A percentile compares a stretch with the other conserved stretches of the same genome.
These are phyloP conservation scores for Hybognathus amarus DNA, from an alignment of 2,797 vertebrate species.

Conservation along the genomic window DNA sequence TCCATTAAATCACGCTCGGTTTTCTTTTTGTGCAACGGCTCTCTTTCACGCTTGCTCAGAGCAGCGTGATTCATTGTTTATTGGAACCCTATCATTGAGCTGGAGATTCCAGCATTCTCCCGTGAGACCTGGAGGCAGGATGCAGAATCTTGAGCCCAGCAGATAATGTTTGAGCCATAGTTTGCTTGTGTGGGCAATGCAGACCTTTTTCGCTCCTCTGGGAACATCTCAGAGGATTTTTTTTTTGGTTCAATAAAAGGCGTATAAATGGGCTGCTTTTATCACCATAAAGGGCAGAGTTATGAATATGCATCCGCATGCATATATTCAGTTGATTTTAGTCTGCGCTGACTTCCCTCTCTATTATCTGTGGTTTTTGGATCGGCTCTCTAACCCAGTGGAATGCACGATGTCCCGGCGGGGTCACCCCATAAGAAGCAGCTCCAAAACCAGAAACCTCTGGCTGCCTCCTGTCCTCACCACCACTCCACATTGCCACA, in stretches of 20 bases:
- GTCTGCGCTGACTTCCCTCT: conserved; percentile 40
- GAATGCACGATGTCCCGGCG: conserved; percentile 52
- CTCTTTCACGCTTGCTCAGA: conserved; percentile 61
- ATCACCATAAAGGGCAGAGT: conserved; percentile 48
- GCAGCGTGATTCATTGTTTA: conserved; percentile 80
- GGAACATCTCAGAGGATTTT: conserved; percentile 54
- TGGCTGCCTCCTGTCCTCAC: conserved; percentile 53
- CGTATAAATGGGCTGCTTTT: conserved; percentile 45
- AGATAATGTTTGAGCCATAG: conserved; percentile 78
- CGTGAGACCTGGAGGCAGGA: conserved; percentile 83
- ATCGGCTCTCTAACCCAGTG: conserved; percentile 36
- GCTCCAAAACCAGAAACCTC: conserved; percentile 56
- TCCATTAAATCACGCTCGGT: conserved; percentile 44
- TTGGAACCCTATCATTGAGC: conserved; percentile 76
- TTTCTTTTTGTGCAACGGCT: conserved; percentile 59
- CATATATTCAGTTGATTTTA: conserved; percentile 44
- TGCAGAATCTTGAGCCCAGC: conserved; percentile 83
- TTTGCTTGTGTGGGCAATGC: conserved; percentile 68
- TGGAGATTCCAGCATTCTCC: conserved; percentile 82
- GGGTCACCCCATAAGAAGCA: conserved; percentile 52
- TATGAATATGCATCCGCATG: conserved; percentile 53
- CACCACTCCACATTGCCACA: conserved; percentile 42
- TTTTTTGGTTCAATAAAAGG: conserved; percentile 52
- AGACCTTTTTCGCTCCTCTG: conserved; percentile 46
- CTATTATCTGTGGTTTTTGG: conserved; percentile 57